Evolutionary conservation across 2,888 invertebrate species (phyloP), one percentile per base, ranked within the genome.

Genomic region (Nephrocerus scutellatus): DNA sequence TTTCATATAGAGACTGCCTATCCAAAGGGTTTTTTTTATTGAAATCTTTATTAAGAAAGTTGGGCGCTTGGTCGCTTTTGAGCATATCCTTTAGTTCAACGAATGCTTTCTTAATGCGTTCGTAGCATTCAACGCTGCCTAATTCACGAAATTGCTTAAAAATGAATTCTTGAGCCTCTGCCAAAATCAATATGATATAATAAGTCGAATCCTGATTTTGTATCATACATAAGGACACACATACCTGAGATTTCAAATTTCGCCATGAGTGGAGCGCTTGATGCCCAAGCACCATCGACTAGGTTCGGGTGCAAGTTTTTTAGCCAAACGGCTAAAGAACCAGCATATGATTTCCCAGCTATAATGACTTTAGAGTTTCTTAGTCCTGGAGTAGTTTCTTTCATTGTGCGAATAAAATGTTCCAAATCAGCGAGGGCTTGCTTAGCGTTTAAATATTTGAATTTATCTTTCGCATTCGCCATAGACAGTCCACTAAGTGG

Each of bases 401-500:
- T 59, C 0, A 56, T 51, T 2, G 67, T 59, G 4, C 62, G 52
- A 31, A 80, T 77, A 49, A 79, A 75, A 53, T 73, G 70, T 0
- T 76, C 77, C 0, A 79, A 66, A 55, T 80, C 80, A 0, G 76
- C 79, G 15, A 80, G 55, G 0, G 79, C 77, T 55, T 79, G 79
- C 36, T 79, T 75, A 1, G 75, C 73, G 55, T 68, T 76, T 6
- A 79, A 60, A 53, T 74, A 79, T 26, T 74, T 70, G 13, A 80
- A 59, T 53, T 74, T 79, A 44, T 71, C 68, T 0, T n/a, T n/a
- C n/a, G n/a, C n/a, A n/a, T n/a, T n/a, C n/a, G n/a, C n/a, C n/a
- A n/a, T n/a, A n/a, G n/a, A n/a, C n/a, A n/a, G n/a, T n/a, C n/a
- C n/a, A n/a, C n/a, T n/a, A n/a, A n/a, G n/a, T n/a, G n/a, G n/a